Evolutionary conservation across 2,888 invertebrate genomes (phyloP), one percentile per base, ranked within the genome.

Genomic region (Heteropelma amictum): DNA sequence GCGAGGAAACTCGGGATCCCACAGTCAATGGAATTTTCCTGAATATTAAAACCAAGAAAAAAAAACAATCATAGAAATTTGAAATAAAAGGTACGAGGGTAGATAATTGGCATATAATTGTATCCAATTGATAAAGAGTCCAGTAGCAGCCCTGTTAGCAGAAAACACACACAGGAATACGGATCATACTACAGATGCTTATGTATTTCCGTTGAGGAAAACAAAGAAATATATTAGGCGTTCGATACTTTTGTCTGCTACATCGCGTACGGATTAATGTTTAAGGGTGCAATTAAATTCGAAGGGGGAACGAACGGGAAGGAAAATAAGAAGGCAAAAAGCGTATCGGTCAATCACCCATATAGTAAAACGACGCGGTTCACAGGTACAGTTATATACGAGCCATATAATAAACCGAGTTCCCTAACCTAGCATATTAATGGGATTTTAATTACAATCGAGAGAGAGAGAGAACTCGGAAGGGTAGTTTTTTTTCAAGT

Each of bases 391-490:
- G 19, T n/a, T n/a, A n/a, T n/a, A 6, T n/a, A 14, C 6, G 40
- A 38, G 8, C 12, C 26, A 28, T 69, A 78, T 73, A 17, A 26
- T 38, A 77, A 54, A 60, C 51, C 77, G 68, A 60, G 64, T 69
- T 80, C 78, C 70, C 77, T 47, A 70, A 33, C 69, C 40, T 58
- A 45, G 76, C 76, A 72, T 81, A 83, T 85, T 85, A 84, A 85
- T 85, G 81, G 81, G 82, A 78, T 85, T 84, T 83, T 86, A 86
- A 86, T 86, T 85, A 83, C 82, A 76, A 75, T 70, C 78, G 71
- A 78, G 72, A 77, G 79, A 81, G 83, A 81, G 80, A 82, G 85
- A n/a, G 79, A 81, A 82, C 80, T 81, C 82, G 82, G 14, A 21
- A 82, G 73, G 72, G 40, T 38, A 28, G 30, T 47, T 63, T 12